Conservation (phyloP, 2,113 vertebrate genomes). For the Paedocypris sp. region DNA sequence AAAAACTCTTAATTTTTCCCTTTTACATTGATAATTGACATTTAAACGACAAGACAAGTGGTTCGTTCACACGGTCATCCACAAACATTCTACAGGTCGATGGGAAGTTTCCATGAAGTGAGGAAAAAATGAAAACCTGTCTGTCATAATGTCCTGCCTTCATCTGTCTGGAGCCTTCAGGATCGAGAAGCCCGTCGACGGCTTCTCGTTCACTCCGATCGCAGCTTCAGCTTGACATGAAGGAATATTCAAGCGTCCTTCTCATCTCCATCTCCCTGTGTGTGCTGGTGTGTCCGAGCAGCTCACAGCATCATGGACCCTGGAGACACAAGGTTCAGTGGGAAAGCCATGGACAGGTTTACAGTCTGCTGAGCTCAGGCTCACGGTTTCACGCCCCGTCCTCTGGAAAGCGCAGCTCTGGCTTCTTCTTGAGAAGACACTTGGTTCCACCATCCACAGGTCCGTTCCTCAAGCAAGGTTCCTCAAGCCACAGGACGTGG, state of each 20-base stretch:
- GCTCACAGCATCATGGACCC: constrained; percentile 42
- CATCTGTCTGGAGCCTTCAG: not conserved
- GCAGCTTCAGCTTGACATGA: not conserved
- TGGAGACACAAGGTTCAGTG: constrained; percentile 58
- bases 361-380: constrained; percentile 59
- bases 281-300: constrained; percentile 36
- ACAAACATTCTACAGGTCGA: too few species aligned
- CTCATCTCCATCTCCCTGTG: constrained; percentile 19
- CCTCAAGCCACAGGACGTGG: not conserved
- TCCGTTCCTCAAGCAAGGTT: not conserved
- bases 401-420: constrained; percentile 34
- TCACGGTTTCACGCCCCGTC: constrained; percentile 46
- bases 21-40: too few species aligned
- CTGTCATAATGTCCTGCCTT: not conserved
- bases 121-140: too few species aligned
- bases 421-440: constrained; percentile 39
- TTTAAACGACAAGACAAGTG: too few species aligned
- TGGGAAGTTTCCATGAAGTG: too few species aligned
- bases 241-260: not conserved
- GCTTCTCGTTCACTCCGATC: not conserved
- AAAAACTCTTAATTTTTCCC: too few species aligned
- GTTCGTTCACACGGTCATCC: too few species aligned
- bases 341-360: constrained; percentile 55
- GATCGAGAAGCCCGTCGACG: not conserved
- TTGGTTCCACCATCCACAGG: not conserved